Evolutionary conservation across 2,797 vertebrate genomes (phyloP).

Genomic region (Thamnophis elegans): DNA sequence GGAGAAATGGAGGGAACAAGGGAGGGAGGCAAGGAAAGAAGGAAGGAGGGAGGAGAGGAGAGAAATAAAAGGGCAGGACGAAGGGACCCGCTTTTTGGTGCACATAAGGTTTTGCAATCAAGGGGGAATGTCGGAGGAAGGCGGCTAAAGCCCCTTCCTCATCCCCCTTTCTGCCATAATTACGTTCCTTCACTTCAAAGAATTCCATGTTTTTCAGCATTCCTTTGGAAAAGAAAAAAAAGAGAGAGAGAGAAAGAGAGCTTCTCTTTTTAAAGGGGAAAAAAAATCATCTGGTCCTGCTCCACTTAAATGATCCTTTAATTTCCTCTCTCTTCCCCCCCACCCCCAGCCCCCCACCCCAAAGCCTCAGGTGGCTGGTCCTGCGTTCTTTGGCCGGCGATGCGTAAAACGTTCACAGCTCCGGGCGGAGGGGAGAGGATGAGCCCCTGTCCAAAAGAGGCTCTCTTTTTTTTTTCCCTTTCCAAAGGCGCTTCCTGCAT

Average conservation of each 20-base stretch:
- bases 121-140: constrained; percentile 52
- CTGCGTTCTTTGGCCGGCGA: constrained; percentile 67
- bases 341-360: constrained; percentile 21
- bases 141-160: neutral
- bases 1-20: too few species aligned
- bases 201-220: constrained; percentile 63
- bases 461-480: too few species aligned
- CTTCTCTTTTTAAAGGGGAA: neutral
- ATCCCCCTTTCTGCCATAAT: constrained; percentile 51
- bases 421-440: constrained; percentile 77
- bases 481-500: constrained; percentile 82
- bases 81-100: constrained; percentile 12
- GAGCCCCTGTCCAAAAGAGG: constrained; percentile 81
- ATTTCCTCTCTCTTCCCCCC: constrained; percentile 86
- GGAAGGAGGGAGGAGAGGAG: too few species aligned
- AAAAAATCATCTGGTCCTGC: constrained; percentile 60
- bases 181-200: constrained; percentile 64
- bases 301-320: constrained; percentile 90
- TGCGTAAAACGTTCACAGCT: constrained; percentile 86
- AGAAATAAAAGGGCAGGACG: neutral
- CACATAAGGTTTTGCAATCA: constrained; percentile 42
- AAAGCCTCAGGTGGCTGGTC: constrained; percentile 77
- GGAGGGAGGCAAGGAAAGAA: too few species aligned
- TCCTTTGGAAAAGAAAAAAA: constrained; percentile 46
- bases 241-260: constrained; percentile 23